Evolutionary conservation across 2,797 vertebrate species (phyloP).

Genomic region (Remorina albescens): DNA sequence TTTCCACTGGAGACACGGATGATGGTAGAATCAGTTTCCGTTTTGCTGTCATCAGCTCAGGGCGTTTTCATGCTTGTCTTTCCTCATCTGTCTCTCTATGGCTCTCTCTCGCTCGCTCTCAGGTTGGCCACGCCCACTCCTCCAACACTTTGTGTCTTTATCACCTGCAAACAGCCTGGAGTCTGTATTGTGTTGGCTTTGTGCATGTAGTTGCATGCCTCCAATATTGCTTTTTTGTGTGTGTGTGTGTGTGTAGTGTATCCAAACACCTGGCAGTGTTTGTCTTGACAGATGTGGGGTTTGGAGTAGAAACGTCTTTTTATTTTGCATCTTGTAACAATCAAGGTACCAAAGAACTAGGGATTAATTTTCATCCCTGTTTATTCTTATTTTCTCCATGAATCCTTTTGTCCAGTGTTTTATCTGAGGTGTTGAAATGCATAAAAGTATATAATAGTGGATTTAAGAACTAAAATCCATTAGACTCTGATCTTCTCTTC

Average conservation of each 20-base stretch:
- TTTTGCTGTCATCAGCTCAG: neutral
- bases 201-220: slow-evolving; percentile 4
- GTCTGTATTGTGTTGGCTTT: neutral
- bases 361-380: neutral
- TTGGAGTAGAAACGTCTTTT: no score
- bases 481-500: no score
- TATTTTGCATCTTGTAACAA: neutral
- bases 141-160: slow-evolving; percentile 21
- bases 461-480: no score
- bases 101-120: neutral
- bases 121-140: slow-evolving; percentile 58
- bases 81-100: neutral
- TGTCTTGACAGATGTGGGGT: neutral
- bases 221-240: neutral
- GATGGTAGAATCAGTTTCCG: neutral
- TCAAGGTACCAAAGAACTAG: neutral
- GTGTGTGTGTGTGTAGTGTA: neutral
- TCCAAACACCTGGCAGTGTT: slow-evolving; percentile 5
- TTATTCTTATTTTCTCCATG: no score
- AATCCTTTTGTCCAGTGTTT: neutral
- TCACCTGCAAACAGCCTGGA: slow-evolving; percentile 40
- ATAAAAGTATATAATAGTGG: no score
- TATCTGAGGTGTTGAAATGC: no score
- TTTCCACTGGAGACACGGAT: neutral
- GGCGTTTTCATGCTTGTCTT: neutral